Evolutionary conservation across 2,797 vertebrate species (phyloP).

Genomic region (Sparidentex hasta): DNA sequence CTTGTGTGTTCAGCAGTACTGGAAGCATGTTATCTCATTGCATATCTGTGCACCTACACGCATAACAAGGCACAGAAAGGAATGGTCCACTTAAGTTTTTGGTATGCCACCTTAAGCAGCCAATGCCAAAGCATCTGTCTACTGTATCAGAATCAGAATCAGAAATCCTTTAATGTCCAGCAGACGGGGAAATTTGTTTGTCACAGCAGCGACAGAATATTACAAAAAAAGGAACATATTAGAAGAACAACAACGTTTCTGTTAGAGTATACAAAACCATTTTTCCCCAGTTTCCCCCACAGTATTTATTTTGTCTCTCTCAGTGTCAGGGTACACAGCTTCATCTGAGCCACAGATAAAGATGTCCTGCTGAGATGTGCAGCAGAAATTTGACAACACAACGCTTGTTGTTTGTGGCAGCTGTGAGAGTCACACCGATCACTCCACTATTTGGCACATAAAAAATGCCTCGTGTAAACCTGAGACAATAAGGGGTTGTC

Average conservation of each 20-base stretch:
- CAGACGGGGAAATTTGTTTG: too few species aligned
- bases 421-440: slow-evolving; percentile 10
- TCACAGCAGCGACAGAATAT: too few species aligned
- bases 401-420: slow-evolving; percentile 25
- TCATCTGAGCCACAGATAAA: slow-evolving; percentile 14
- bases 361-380: slow-evolving; percentile 9
- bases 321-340: background rate
- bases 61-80: background rate
- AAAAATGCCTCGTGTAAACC: background rate
- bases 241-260: too few species aligned
- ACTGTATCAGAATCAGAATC: too few species aligned
- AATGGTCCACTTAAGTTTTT: background rate
- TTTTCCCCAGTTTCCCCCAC: background rate
- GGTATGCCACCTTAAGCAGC: background rate
- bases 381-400: slow-evolving; percentile 6
- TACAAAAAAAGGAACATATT: too few species aligned
- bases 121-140: background rate
- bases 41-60: background rate
- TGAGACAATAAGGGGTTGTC: background rate
- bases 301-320: background rate
- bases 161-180: too few species aligned
- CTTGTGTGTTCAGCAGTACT: background rate
- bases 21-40: background rate
- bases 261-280: background rate
- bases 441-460: slow-evolving; percentile 3